Evolutionary conservation across 2,888 invertebrate genomes (phyloP), one percentile per base, ranked within the genome.

Genomic region (Drosophila tanythrix): DNA sequence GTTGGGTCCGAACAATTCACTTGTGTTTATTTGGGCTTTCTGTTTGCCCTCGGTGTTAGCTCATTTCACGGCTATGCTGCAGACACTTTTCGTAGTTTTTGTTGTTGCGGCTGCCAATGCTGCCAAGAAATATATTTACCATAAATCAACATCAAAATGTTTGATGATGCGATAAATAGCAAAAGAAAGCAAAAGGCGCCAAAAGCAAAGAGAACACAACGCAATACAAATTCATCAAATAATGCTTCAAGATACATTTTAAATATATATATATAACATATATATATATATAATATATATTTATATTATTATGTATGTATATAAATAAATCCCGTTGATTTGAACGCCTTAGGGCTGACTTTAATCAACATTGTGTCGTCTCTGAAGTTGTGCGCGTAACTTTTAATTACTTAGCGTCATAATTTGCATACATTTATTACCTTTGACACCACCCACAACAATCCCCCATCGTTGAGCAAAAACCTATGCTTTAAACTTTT

Each of bases 111-210:
- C 65, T 78, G 72, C 43, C 69, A 78, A 35, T 63, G 65, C 43
- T 63, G 74, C 74, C 64, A 76, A 59, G 75, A 85, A 84, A 87
- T 88, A 83, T 90, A 81, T 87, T 90, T 87, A 86, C 89, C 86
- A 87, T 87, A 90, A 87, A 87, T 87, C 86, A 90, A 90, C 90
- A 87, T 87, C 86, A 87, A 83, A 90, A 87, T 88, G 83, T 90
- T 87, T 88, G 86, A 87, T 90, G 90, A 83, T 90, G 86, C 90
- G 90, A 83, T 88, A 90, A 90, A 87, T 83, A 75, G 86, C 83
- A 81, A 81, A 83, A 68, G 67, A 81, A 76, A 83, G 72, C 65
- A 80, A 79, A 73, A 64, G 76, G 73, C 73, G 74, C 60, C 69
- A 69, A 73, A 56, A 72, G 62, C 56, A 59, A 74, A 61, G 33